phyloP scores from a whole-genome alignment of 2,113 vertebrate species.

The Maccullochella peelii region DNA sequence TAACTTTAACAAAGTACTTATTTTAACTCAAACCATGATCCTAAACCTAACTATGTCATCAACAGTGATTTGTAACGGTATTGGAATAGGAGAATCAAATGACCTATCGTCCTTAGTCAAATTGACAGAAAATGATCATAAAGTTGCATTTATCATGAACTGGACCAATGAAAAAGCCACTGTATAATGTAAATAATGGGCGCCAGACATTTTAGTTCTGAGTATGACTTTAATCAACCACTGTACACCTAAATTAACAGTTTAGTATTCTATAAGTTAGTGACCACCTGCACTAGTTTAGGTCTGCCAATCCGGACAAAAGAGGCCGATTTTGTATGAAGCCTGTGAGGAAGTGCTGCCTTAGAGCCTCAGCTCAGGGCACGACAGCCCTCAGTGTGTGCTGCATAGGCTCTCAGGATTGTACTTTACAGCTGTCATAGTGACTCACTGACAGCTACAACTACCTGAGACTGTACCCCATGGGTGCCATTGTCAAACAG shows the following conservation, averaged over 20 bases:
- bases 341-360: slow-evolving; percentile 4
- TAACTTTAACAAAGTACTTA: no score
- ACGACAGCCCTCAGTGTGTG: background rate
- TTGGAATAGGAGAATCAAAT: no score
- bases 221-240: background rate
- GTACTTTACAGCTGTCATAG: slow-evolving; percentile 57
- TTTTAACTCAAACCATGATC: no score
- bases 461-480: slow-evolving; percentile 55
- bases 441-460: slow-evolving; percentile 58
- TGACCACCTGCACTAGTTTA: background rate
- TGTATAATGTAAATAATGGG: background rate
- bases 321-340: background rate
- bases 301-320: background rate
- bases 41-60: no score
- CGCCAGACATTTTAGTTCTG: no score
- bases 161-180: background rate
- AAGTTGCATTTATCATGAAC: background rate
- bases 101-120: no score
- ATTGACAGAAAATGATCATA: background rate
- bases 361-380: slow-evolving; percentile 17
- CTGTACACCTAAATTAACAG: background rate
- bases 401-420: slow-evolving; percentile 17
- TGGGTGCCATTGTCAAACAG: slow-evolving; percentile 58
- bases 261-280: background rate
- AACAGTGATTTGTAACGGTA: no score